These are phyloP conservation scores for Chlorospingus semifuscus DNA, from an alignment of 2,797 vertebrate species.

Conservation along the genomic window DNA sequence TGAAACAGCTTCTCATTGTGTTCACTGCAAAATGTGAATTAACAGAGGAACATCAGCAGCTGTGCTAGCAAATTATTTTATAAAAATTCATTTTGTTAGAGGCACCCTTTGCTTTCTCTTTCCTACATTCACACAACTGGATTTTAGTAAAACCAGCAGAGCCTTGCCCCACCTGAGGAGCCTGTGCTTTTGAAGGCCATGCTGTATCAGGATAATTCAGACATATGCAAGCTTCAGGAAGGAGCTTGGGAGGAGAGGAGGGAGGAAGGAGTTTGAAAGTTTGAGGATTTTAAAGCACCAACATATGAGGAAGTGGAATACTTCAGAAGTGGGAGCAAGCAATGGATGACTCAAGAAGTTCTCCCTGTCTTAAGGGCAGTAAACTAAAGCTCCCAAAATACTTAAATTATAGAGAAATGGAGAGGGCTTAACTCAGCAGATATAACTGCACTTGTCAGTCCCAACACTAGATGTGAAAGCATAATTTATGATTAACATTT, in stretches of 20 bases:
- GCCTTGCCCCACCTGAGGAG: background rate
- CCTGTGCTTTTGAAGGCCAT: background rate
- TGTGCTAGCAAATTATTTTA: background rate
- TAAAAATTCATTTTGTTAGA: background rate
- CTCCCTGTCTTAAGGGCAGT: background rate
- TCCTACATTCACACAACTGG: background rate
- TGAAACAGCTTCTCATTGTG: background rate
- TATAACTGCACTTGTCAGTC: background rate
- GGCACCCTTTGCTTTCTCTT: background rate
- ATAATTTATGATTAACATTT: slow-evolving; percentile 4
- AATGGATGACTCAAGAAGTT: background rate
- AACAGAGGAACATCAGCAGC: background rate
- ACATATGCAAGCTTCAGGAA: background rate
- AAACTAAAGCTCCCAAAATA: background rate
- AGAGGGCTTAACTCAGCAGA: background rate
- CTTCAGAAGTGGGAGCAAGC: background rate
- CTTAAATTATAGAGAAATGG: background rate
- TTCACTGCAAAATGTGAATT: background rate
- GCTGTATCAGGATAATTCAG: background rate
- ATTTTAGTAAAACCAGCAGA: background rate
- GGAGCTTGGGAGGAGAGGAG: background rate
- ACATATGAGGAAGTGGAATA: background rate
- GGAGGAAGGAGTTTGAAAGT: background rate
- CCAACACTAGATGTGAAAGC: background rate
- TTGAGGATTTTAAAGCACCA: background rate